Evolutionary conservation across 1,140 invertebrate species (phyloP), one percentile per base, ranked within the genome.

Genomic region (Lucilia cuprina): DNA sequence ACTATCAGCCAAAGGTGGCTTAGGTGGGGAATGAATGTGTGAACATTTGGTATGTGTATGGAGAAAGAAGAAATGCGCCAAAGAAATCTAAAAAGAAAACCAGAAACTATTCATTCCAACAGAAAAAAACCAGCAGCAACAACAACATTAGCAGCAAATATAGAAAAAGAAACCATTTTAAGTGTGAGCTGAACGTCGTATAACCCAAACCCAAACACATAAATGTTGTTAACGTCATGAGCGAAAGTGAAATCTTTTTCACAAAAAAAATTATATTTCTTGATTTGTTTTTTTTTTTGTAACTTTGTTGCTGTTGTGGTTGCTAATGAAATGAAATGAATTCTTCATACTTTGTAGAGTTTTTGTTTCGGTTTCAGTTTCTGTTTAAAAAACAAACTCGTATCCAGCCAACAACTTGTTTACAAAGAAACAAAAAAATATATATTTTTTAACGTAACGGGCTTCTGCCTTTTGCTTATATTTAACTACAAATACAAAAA

Each of bases 171-270:
- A 78, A 47, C 75, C 14, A 55, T 55, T 55, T 55, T 55, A 55
- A 55, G 10, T 55, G 50, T 55, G 35, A 41, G 35, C 35, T 41
- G n/a, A n/a, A n/a, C n/a, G n/a, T n/a, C 35, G n/a, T 19, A 19
- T 82, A 47, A 78, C 13, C 78, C 35, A 41, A 82, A 19, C 78
- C 3, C 35, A 41, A 8, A 41, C 35, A n/a, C n/a, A n/a, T n/a
- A n/a, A n/a, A n/a, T n/a, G n/a, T n/a, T n/a, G 35, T 41, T 41
- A 55, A 82, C 78, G 49, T 55, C 78, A 82, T 49, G 78, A 49
- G 41, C 78, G 41, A 82, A 82, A 82, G 78, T 82, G 78, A 82
- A 82, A 55, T 82, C 78, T 74, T 74, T 41, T 41, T 41, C 34
- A 13, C n/a, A n/a, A n/a, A n/a, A n/a, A n/a, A 82, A 55, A 30